phyloP scores from a whole-genome alignment of 2,113 vertebrate species.

The Mystacornis crossleyi region DNA sequence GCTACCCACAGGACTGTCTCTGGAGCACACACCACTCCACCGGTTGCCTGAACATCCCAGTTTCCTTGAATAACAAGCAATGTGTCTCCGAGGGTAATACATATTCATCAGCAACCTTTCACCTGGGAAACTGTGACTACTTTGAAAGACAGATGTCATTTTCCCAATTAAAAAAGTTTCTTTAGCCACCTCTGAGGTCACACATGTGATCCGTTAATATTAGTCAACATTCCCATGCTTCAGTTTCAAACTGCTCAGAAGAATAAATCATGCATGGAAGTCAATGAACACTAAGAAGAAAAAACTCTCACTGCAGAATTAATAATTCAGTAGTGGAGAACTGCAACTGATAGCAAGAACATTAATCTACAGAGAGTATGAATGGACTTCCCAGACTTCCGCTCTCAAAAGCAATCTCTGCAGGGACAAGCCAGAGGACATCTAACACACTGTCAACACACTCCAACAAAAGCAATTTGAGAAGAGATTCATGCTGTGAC shows the following conservation, averaged over 20 bases:
- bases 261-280: constrained; percentile 7
- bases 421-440: not conserved
- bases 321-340: constrained; percentile 20
- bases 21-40: not conserved
- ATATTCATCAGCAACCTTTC: not conserved
- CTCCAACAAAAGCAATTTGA: not conserved
- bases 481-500: not conserved
- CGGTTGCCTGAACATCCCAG: not conserved
- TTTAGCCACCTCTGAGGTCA: not conserved
- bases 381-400: not conserved
- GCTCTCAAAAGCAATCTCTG: not conserved
- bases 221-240: not conserved
- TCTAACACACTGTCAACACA: not conserved
- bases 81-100: not conserved
- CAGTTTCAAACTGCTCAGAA: not conserved
- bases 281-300: not conserved
- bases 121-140: not conserved
- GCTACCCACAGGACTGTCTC: not conserved
- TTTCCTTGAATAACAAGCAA: not conserved
- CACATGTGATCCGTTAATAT: not conserved
- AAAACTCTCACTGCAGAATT: not conserved
- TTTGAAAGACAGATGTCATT: not conserved
- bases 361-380: not conserved
- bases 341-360: not conserved
- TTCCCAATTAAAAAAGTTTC: not conserved